phyloP scores from a whole-genome alignment of 2,888 invertebrate species.

The Chorisops tibialis region DNA sequence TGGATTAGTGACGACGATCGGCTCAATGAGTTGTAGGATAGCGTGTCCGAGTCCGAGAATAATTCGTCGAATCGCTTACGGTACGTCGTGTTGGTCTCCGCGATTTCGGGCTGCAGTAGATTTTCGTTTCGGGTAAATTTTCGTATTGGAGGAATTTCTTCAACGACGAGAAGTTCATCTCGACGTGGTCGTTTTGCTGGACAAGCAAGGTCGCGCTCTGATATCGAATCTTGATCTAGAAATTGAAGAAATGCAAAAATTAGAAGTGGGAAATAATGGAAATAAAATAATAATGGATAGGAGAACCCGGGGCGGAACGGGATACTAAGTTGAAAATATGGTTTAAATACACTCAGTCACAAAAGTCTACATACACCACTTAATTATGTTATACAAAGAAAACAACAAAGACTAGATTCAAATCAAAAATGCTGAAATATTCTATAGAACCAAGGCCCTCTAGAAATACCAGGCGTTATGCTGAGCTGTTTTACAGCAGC shows the following conservation, averaged over 20 bases:
- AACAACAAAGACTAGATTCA: no score
- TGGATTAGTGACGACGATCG: constrained; percentile 79
- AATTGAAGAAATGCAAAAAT: constrained; percentile 12
- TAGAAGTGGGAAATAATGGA: no score
- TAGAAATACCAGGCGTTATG: no score
- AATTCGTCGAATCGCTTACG: constrained; percentile 47
- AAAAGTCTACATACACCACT: no score
- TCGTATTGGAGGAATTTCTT: constrained; percentile 29
- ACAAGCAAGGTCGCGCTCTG: constrained; percentile 72
- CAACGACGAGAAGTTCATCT: constrained; percentile 49
- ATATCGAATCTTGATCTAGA: constrained; percentile 53
- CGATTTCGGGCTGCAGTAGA: constrained; percentile 24
- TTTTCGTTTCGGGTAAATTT: constrained; percentile 37
- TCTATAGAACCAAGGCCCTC: no score
- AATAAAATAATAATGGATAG: no score
- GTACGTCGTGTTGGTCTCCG: constrained; percentile 2
- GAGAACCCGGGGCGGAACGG: no score
- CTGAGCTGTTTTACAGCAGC: no score
- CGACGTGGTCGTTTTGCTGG: constrained; percentile 70
- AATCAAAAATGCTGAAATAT: no score
- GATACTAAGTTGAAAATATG: no score
- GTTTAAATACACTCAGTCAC: no score
- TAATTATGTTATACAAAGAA: no score
- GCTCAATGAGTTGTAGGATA: constrained; percentile 62
- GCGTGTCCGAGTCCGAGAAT: constrained; percentile 51